Conservation (phyloP, 1,140 invertebrate species). For the Arion vulgaris region DNA sequence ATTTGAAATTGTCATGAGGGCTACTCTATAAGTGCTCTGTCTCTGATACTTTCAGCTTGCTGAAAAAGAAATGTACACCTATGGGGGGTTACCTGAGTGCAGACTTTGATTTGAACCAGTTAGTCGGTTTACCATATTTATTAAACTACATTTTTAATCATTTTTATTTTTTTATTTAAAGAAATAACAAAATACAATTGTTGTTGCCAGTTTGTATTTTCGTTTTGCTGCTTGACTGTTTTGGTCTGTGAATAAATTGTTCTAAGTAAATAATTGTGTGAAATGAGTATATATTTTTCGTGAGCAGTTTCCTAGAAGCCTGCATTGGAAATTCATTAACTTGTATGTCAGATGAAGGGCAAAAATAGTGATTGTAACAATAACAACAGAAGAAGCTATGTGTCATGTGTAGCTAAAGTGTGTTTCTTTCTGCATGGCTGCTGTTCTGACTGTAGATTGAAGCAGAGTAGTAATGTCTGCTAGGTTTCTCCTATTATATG, state of each 20-base stretch:
- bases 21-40: no score
- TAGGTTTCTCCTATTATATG: no score
- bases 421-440: constrained; percentile 23
- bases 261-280: constrained; percentile 17
- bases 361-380: constrained; percentile 12
- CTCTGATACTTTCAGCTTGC: no score
- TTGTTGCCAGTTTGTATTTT: background rate
- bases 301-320: constrained; percentile 13
- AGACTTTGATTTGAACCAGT: no score
- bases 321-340: constrained; percentile 21
- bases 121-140: no score
- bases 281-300: constrained; percentile 28
- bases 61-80: no score
- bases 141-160: no score
- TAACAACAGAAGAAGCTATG: background rate
- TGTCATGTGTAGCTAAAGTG: background rate
- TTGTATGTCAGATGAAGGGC: background rate
- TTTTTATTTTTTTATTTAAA: background rate
- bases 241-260: no score
- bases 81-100: no score
- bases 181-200: background rate
- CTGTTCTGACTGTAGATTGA: background rate
- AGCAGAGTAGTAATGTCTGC: no score
- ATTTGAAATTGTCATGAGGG: no score
- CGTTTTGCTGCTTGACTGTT: constrained; percentile 30